A percentile compares a stretch with the other conserved stretches of the same genome.
These are phyloP conservation scores for Coenonympha glycerion DNA, from an alignment of 2,888 invertebrate genomes.

Conservation along the genomic window DNA sequence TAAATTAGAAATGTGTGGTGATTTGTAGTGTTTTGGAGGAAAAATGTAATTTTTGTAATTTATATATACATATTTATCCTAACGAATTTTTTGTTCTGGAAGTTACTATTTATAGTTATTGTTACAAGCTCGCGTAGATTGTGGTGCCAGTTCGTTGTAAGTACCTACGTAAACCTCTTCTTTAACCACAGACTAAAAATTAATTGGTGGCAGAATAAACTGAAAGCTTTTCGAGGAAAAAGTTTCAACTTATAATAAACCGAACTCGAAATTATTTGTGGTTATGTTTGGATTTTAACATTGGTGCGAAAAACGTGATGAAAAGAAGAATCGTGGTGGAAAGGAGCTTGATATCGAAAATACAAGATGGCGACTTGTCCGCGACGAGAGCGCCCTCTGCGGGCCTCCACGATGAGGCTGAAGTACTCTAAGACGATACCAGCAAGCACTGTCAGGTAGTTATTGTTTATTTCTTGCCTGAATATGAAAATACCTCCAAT, in stretches of 20 bases:
- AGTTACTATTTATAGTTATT: no score
- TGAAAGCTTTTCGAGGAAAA: conserved; percentile 34
- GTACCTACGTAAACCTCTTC: no score
- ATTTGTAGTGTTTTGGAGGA: no score
- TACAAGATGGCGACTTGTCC: conserved; percentile 62
- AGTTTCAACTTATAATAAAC: conserved; percentile 31
- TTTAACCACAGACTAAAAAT: conserved; percentile 20
- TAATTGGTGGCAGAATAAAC: conserved; percentile 16
- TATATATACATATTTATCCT: no score
- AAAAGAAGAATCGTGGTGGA: background rate
- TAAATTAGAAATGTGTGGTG: no score
- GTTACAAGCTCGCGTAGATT: no score
- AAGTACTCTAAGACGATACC: conserved; percentile 68
- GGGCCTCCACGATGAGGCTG: conserved; percentile 55
- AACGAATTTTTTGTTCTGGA: no score
- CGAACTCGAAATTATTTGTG: conserved; percentile 13
- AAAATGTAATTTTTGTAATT: no score
- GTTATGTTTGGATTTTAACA: background rate
- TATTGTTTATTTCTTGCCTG: no score
- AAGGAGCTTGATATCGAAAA: conserved; percentile 23
- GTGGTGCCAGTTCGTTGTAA: no score
- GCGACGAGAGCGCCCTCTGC: conserved; percentile 51
- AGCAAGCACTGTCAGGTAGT: conserved; percentile 61
- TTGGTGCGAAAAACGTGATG: conserved; percentile 27
- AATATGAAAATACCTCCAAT: no score